phyloP scores from a whole-genome alignment of 2,888 invertebrate genomes.

The Entomobrya multifasciata region DNA sequence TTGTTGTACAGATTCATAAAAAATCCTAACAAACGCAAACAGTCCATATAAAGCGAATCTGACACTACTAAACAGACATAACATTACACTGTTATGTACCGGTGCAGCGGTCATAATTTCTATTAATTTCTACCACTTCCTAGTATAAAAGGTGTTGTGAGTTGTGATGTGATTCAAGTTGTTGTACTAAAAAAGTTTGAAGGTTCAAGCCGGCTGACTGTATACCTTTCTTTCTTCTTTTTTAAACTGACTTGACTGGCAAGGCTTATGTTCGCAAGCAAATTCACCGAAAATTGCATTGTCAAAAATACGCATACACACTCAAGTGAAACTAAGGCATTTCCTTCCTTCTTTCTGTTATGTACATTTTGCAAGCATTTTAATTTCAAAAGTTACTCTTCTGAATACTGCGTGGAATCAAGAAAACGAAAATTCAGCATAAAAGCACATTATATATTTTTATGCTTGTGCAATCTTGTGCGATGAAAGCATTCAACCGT shows the following conservation, averaged over 20 bases:
- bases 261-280: background rate
- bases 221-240: background rate
- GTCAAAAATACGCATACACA: background rate
- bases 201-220: constrained; percentile 56
- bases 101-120: background rate
- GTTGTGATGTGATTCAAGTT: constrained; percentile 13
- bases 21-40: background rate
- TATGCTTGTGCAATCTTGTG: constrained; percentile 1
- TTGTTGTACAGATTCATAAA: background rate
- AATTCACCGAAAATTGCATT: background rate
- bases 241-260: background rate
- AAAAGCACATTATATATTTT: background rate
- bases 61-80: background rate
- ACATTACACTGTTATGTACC: background rate
- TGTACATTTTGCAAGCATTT: background rate
- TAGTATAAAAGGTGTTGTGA: background rate
- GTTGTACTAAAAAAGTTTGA: constrained; percentile 32
- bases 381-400: background rate
- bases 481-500: constrained; percentile 30
- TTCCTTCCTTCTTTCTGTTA: background rate
- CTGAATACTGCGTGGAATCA: background rate
- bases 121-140: background rate
- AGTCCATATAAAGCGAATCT: constrained; percentile 36
- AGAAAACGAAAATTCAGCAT: background rate
- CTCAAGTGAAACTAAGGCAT: background rate